These are phyloP conservation scores for Neodiprion virginianus DNA, from an alignment of 1,140 invertebrate species.

Conservation along the genomic window DNA sequence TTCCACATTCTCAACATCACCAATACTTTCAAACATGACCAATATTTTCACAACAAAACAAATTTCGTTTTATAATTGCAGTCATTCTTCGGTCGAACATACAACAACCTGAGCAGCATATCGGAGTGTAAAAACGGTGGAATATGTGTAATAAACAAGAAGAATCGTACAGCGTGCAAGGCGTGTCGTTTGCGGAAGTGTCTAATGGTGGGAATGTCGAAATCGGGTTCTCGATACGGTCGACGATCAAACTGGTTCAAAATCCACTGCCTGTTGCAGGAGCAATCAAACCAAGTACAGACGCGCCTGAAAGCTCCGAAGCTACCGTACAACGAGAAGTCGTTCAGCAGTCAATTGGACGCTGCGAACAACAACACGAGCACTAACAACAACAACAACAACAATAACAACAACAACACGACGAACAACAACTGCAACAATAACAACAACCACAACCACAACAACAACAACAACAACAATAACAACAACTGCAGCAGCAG, in stretches of 20 bases:
- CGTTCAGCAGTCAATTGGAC: constrained; percentile 46
- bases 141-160: constrained; percentile 93
- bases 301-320: constrained; percentile 50
- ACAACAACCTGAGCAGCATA: constrained; percentile 92
- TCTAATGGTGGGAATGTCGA: constrained; percentile 92
- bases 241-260: constrained; percentile 92
- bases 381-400: constrained; percentile 32
- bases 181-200: constrained; percentile 92
- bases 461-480: constrained; percentile 48
- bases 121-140: constrained; percentile 92
- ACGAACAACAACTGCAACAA: not conserved
- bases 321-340: constrained; percentile 46
- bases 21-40: not conserved
- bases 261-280: constrained; percentile 85
- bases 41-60: constrained; percentile 37
- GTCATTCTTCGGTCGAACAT: constrained; percentile 96
- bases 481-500: constrained; percentile 45
- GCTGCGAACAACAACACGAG: constrained; percentile 55
- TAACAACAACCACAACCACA: constrained; percentile 34
- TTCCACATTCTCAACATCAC: no score
- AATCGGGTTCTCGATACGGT: constrained; percentile 88
- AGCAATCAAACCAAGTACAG: constrained; percentile 67
- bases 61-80: constrained; percentile 68
- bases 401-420: not conserved
- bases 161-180: constrained; percentile 94